Percentiles rank a stretch among this genome's conserved stretches.
These are phyloP conservation scores for Ganaspis sp. DNA, from an alignment of 1,140 invertebrate genomes.

Conservation along the genomic window DNA sequence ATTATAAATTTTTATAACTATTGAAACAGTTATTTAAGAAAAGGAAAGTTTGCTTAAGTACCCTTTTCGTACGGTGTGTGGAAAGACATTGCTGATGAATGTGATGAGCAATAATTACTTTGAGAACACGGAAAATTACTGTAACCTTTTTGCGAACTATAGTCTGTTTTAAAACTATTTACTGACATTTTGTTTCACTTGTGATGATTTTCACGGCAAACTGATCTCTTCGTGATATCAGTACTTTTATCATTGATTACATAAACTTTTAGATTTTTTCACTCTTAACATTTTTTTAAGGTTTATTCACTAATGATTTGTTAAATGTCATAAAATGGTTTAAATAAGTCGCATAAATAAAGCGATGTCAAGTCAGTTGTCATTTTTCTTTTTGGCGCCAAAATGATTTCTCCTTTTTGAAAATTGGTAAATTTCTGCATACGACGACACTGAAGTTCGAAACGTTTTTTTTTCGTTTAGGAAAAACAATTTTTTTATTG, in stretches of 20 bases:
- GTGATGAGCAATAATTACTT: neutral
- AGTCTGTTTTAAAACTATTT: neutral
- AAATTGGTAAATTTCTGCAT: neutral
- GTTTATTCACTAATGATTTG: neutral
- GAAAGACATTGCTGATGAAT: neutral
- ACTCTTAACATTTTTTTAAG: neutral
- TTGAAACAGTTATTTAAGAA: neutral
- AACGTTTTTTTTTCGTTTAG: too few species aligned
- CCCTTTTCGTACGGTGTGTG: neutral
- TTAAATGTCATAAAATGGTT: neutral
- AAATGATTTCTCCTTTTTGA: neutral
- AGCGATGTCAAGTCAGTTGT: neutral
- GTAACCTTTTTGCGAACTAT: neutral
- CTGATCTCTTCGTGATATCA: neutral
- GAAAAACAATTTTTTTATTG: neutral
- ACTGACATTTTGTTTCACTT: neutral
- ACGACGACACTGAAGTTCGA: neutral
- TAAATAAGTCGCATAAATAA: neutral
- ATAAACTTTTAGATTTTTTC: neutral
- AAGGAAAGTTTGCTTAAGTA: neutral
- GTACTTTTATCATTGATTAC: neutral
- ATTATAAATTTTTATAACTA: too few species aligned
- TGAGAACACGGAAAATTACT: neutral
- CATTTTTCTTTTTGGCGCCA: neutral
- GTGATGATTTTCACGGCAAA: conserved; percentile 5